These are phyloP conservation scores for Oreochromis tanganicae DNA, from an alignment of 2,113 vertebrate genomes.

Conservation along the genomic window DNA sequence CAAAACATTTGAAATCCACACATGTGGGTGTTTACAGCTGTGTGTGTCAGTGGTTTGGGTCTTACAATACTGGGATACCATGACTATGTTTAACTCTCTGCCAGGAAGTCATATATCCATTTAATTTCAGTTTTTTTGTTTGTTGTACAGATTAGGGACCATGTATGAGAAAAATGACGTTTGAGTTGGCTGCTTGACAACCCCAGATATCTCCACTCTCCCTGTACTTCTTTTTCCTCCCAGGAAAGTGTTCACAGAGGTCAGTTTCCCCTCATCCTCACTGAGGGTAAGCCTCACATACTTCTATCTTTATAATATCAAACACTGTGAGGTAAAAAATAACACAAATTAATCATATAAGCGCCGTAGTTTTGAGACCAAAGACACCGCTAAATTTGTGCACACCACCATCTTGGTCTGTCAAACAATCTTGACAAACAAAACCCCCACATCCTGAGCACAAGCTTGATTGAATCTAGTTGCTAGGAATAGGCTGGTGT, in stretches of 20 bases:
- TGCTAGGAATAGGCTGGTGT: background rate
- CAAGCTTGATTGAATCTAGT: background rate
- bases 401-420: background rate
- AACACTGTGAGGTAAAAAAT: background rate
- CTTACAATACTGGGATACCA: background rate
- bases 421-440: background rate
- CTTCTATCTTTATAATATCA: background rate
- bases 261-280: background rate
- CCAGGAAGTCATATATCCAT: background rate
- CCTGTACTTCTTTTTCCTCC: background rate
- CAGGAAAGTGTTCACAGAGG: background rate
- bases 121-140: background rate
- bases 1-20: background rate
- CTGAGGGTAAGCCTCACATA: background rate
- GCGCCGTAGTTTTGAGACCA: background rate
- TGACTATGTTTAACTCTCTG: background rate
- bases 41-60: background rate
- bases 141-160: background rate
- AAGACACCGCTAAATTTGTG: background rate
- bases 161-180: background rate
- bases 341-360: background rate
- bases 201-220: background rate
- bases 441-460: background rate
- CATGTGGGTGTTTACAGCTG: background rate
- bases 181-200: background rate